phyloP scores from a whole-genome alignment of 2,113 vertebrate genomes.

The Hypanus sabinus region DNA sequence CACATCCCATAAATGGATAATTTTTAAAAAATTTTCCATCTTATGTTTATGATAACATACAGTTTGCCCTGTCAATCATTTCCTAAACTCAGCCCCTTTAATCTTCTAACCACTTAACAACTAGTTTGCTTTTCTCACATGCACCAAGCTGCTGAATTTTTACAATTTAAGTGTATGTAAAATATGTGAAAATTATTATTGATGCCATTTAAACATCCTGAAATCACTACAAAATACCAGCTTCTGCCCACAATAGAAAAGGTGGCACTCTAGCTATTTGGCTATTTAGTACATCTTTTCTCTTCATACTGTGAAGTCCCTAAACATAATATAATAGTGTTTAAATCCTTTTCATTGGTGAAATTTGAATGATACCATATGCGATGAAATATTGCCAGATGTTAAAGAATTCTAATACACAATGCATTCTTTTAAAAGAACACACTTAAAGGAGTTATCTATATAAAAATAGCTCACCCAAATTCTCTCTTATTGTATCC shows the following conservation, averaged over 20 bases:
- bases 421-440: background rate
- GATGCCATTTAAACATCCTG: background rate
- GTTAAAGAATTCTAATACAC: background rate
- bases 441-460: background rate
- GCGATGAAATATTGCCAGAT: background rate
- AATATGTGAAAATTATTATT: background rate
- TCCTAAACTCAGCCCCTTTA: no score
- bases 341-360: background rate
- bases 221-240: background rate
- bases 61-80: no score
- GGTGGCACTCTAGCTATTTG: background rate
- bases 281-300: background rate
- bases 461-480: background rate
- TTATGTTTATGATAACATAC: no score
- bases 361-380: background rate
- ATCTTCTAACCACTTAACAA: no score
- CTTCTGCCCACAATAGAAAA: no score
- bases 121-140: no score
- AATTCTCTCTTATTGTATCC: background rate
- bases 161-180: background rate
- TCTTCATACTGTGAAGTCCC: constrained; percentile 12
- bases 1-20: no score
- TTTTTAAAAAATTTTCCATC: no score
- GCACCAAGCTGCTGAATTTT: background rate
- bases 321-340: background rate